Conservation (phyloP, 2,113 vertebrate genomes). For the Atrichornis clamosus region DNA sequence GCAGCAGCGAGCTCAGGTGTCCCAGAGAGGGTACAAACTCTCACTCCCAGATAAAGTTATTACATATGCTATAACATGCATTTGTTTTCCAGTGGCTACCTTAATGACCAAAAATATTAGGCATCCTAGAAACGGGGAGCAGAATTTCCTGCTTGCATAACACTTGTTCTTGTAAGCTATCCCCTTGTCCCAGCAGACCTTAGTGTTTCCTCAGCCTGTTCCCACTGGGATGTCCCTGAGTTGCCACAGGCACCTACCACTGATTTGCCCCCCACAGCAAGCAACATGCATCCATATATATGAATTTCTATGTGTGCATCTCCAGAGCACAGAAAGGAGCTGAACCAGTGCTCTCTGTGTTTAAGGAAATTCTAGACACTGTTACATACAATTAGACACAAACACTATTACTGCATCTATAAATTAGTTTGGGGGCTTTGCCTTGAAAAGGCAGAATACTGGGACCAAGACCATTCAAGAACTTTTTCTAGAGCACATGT, state of each 20-base stretch:
- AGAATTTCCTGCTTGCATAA: not conserved
- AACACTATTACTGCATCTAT: not conserved
- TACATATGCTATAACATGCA: not conserved
- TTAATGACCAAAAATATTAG: not conserved
- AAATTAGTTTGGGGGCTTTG: not conserved
- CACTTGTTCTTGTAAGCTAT: not conserved
- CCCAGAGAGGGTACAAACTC: fast-evolving
- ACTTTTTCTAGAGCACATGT: not conserved
- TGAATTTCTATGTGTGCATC: not conserved
- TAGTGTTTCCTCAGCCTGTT: not conserved
- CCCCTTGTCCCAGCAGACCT: not conserved
- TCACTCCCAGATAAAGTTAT: not conserved
- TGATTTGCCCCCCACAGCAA: not conserved
- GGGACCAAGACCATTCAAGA: not conserved
- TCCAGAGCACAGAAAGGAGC: not conserved
- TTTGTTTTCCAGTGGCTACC: not conserved
- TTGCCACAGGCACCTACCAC: fast-evolving
- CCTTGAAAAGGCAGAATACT: not conserved
- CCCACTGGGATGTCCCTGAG: no score
- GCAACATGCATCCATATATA: not conserved
- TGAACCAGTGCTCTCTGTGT: not conserved
- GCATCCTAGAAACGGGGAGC: not conserved
- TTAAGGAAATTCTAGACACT: not conserved
- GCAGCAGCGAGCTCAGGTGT: not conserved
- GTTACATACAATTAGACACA: not conserved